Percentiles rank a stretch among this genome's conserved stretches.
phyloP scores from a whole-genome alignment of 2,888 invertebrate species.

The Arenicola marina region DNA sequence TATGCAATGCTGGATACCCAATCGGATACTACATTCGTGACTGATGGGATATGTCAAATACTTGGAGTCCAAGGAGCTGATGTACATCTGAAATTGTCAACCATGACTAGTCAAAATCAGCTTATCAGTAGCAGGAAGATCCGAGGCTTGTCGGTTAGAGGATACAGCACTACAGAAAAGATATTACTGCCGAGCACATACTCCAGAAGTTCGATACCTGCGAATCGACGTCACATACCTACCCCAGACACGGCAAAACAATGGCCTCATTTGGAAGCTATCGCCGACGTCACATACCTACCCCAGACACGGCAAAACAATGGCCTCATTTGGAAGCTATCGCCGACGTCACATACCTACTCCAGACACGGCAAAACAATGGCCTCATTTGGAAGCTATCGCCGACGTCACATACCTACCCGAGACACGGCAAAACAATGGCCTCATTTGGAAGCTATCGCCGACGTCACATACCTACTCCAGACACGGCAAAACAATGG shows the following conservation, averaged over 20 bases:
- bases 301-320: no score
- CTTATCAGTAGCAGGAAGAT: constrained; percentile 8
- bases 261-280: no score
- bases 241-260: background rate
- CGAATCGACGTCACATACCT: constrained; percentile 13
- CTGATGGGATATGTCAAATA: constrained; percentile 15
- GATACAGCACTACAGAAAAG: constrained; percentile 5
- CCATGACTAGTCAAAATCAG: constrained; percentile 19
- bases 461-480: no score
- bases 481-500: no score
- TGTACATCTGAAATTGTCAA: constrained; percentile 26
- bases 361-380: no score
- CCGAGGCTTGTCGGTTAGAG: constrained; percentile 24
- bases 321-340: no score
- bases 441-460: no score
- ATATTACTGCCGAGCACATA: constrained; percentile 31
- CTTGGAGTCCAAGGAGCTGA: constrained; percentile 13
- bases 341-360: no score
- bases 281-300: no score
- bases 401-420: constrained; percentile 36
- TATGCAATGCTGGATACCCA: constrained; percentile 37
- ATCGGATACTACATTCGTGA: constrained; percentile 31
- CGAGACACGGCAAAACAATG: constrained; percentile 26
- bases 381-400: no score
- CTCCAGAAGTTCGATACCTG: constrained; percentile 28